Conservation (phyloP, 2,113 vertebrate species). For the Rhodinocichla rosea region DNA sequence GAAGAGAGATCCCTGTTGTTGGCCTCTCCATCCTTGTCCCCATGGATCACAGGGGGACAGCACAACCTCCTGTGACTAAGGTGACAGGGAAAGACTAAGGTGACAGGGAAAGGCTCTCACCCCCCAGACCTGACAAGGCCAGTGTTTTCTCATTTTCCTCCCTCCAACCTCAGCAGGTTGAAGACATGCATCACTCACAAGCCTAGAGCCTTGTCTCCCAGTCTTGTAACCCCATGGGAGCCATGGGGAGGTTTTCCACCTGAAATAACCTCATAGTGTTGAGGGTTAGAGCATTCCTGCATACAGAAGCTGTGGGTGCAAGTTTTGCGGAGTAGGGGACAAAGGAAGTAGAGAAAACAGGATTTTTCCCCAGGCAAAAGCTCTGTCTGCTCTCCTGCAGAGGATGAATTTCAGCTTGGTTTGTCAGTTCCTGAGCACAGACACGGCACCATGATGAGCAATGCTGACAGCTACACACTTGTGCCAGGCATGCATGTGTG, state of each 20-base stretch:
- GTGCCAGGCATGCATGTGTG: neutral
- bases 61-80: neutral
- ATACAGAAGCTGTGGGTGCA: neutral
- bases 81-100: neutral
- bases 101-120: neutral
- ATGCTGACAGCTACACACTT: neutral
- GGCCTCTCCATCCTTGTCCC: neutral
- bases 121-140: neutral
- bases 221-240: fast-evolving
- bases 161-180: neutral
- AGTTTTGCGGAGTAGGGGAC: neutral
- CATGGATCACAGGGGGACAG: neutral
- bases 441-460: fast-evolving
- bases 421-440: neutral
- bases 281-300: neutral
- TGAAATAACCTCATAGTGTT: neutral
- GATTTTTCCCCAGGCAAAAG: neutral
- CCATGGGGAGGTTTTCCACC: neutral
- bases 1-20: neutral
- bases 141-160: neutral
- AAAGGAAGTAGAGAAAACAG: neutral
- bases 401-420: neutral
- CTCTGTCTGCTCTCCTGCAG: neutral
- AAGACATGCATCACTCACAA: neutral
- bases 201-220: neutral